Conservation (phyloP, 2,888 invertebrate genomes). For the Idaea aversata region DNA sequence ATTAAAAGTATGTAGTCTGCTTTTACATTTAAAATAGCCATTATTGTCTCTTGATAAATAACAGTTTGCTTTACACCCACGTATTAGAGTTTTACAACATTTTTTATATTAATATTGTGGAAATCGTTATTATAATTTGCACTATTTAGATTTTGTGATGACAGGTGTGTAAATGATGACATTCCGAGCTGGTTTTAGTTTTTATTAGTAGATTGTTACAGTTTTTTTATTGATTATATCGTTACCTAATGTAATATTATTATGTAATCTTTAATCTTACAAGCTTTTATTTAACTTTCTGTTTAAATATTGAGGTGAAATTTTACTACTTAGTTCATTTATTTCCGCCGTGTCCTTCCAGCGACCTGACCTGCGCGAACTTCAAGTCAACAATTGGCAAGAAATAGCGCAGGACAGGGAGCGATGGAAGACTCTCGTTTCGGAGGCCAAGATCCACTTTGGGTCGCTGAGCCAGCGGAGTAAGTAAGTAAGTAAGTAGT, state of each 20-base stretch:
- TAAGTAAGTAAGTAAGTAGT: no score
- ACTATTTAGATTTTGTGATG: constrained; percentile 17
- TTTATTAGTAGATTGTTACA: background rate
- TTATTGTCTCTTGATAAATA: constrained; percentile 7
- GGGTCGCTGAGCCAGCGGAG: no score
- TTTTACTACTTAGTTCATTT: background rate
- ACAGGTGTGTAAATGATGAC: constrained; percentile 13
- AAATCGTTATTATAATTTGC: constrained; percentile 12
- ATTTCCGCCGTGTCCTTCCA: no score
- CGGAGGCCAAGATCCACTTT: no score
- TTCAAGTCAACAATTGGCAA: no score
- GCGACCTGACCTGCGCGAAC: no score
- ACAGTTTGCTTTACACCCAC: constrained; percentile 14
- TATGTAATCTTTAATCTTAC: background rate
- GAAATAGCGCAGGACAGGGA: no score
- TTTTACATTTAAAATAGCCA: background rate
- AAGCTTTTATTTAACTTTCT: background rate
- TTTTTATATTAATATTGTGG: constrained; percentile 11
- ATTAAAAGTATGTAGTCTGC: background rate
- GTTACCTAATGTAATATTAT: background rate
- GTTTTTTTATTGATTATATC: background rate
- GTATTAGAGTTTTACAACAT: constrained; percentile 9
- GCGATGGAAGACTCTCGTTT: no score
- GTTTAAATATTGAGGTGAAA: background rate
- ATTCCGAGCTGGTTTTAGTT: constrained; percentile 1